Base-by-base conservation (phyloP, 2,888 invertebrate genomes). In the Argyresthia goedartella region DNA sequence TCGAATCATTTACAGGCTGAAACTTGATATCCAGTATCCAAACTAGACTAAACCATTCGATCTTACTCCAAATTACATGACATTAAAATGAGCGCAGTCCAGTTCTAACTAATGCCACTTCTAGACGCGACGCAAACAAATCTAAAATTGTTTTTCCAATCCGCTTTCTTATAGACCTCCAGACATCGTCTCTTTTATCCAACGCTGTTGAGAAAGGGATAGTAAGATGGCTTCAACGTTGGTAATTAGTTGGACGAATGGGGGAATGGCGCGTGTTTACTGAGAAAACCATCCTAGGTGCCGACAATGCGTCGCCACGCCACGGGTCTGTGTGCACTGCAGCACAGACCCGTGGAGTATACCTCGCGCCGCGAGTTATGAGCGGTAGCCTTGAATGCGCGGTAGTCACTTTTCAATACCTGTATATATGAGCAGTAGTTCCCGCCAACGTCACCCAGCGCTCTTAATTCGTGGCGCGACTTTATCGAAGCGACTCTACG, bases 231-330 rank as follows among this genome's bases (percentile, higher is more conserved):
- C 11, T 35, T 10, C 15, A 15, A 15, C 14, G 14, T 9, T 13
- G 48, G 36, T 36, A 44, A 16, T 8, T 25, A 4, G 46, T 14
- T 13, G 36, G 10, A 15, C 13, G 14, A 36, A 1, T 4, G n/a
- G 35, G 10, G 34, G 15, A 8, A 34, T 47, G 34, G 34, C 33
- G n/a, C 34, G 47, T 47, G 47, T 47, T 47, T 47, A 34, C 13
- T 34, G 13, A 47, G 47, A 64, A 62, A 60, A 62, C 59, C 66
- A 65, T 71, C 67, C 63, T 55, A 72, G 60, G 59, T 55, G 66
- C 71, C 72, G 72, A 62, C 63, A 54, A 34, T 14, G 48, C 58
- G 70, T 60, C 69, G 66, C 62, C 66, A 35, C 49, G 47, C 25
- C 25, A 25, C 25, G 25, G 25, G 25, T 25, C 25, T 25, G 54